A percentile compares a stretch with the other conserved stretches of the same genome.
phyloP scores from a whole-genome alignment of 2,797 vertebrate genomes.

The Rhinatrema bivittatum region DNA sequence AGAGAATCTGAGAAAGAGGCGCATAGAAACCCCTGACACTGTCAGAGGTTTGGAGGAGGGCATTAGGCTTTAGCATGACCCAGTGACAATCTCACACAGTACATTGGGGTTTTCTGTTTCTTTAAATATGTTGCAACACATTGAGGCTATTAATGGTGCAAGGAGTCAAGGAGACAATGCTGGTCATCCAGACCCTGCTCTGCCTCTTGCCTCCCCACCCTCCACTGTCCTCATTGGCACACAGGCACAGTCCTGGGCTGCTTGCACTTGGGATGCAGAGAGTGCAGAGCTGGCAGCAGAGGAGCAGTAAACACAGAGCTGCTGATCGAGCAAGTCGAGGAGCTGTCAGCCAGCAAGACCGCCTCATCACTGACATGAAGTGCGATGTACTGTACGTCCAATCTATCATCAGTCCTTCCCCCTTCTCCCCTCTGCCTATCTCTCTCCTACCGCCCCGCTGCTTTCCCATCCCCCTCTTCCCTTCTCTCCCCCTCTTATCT shows the following conservation, averaged over 20 bases:
- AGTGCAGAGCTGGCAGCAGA: not conserved
- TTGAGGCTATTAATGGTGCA: too few species aligned
- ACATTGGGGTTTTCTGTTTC: too few species aligned
- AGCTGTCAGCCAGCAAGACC: not conserved
- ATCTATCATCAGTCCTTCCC: not conserved
- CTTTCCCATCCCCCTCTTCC: accelerated
- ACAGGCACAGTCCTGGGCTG: not conserved
- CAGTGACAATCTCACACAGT: too few species aligned
- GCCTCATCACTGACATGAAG: not conserved
- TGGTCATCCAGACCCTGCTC: not conserved
- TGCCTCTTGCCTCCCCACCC: accelerated
- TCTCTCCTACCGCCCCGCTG: accelerated
- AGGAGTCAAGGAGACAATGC: too few species aligned
- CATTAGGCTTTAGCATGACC: too few species aligned
- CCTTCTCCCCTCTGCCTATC: not conserved
- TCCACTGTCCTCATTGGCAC: not conserved
- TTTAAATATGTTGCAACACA: too few species aligned
- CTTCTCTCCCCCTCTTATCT: not conserved
- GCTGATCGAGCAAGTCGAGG: constrained; percentile 1
- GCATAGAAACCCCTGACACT: too few species aligned
- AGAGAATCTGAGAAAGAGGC: too few species aligned
- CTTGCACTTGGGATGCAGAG: too few species aligned
- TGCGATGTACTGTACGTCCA: not conserved
- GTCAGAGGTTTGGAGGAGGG: too few species aligned
- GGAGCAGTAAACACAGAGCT: not conserved